Evolutionary conservation across 1,140 invertebrate genomes (phyloP), one percentile per base, ranked within the genome.

Genomic region (Magallana angulata): DNA sequence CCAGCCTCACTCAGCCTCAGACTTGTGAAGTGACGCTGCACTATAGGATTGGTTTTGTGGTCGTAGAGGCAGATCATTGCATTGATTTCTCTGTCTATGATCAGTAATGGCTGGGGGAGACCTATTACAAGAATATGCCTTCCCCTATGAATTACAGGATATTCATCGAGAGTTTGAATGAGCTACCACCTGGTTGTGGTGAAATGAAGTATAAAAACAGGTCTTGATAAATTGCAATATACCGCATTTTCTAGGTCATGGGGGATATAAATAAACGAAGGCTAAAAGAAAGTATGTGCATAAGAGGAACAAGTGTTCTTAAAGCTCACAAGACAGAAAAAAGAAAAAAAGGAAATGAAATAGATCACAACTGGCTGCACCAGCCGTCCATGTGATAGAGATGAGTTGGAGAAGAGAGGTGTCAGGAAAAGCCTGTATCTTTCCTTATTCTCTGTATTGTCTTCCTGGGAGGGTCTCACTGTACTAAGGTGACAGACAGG

Each of bases 301-400:
- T 76, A 76, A 76, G 68, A 76, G 68, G 68, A 76, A 76, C 68
- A 36, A 76, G 68, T 76, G 68, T 76, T 76, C 68, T 76, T 11
- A 30, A 12, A 4, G 30, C 68, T 14, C 0, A 76, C 68, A 76
- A 76, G 18, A 30, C 6, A 76, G 18, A 76, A 76, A 48, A 48
- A 48, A 48, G 36, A 24, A 18, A 30, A 36, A 76, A 76, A 76
- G 68, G 24, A 30, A 76, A 76, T 76, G 3, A 30, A 76, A 76
- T 36, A 30, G 24, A 76, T 12, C 11, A 24, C 68, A 76, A 30
- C 11, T 30, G 6, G 24, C 9, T 76, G 14, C 12, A 30, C 24
- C 68, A 18, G 8, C 36, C 36, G 36, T 48, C 36, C 36, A 48
- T 4, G 36, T 48, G 36, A 48, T 48, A 48, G 36, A 48, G 36